A percentile compares a stretch with the other conserved stretches of the same genome.
phyloP scores from a whole-genome alignment of 2,113 vertebrate genomes.

The Nibea coibor region DNA sequence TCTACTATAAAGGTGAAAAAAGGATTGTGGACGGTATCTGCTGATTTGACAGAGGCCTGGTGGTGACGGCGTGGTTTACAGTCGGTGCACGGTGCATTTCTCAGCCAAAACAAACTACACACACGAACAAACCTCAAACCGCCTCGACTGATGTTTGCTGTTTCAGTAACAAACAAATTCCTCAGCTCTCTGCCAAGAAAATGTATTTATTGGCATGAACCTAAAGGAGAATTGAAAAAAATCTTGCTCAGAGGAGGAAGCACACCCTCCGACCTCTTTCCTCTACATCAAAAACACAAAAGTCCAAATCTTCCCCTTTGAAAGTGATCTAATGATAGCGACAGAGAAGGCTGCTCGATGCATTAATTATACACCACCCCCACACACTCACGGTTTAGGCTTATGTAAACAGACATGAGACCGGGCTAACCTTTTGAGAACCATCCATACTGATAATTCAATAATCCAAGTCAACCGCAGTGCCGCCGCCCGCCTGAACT shows the following conservation, averaged over 20 bases:
- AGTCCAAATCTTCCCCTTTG: conserved; percentile 24
- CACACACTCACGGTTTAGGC: not conserved
- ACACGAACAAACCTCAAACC: not conserved
- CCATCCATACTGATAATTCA: conserved; percentile 17
- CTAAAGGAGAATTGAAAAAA: not conserved
- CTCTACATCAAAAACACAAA: conserved; percentile 43
- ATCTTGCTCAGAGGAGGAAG: conserved; percentile 28
- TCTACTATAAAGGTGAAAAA: not conserved
- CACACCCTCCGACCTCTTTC: conserved; percentile 27
- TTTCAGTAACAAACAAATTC: conserved; percentile 18
- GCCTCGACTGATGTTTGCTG: not conserved
- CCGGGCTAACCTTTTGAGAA: conserved; percentile 34
- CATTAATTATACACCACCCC: conserved; percentile 26
- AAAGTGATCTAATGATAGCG: conserved; percentile 25
- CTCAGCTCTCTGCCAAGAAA: conserved; percentile 10
- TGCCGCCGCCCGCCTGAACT: conserved; percentile 3
- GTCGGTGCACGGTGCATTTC: not conserved
- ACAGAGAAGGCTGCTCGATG: not conserved
- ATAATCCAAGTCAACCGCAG: conserved; percentile 3
- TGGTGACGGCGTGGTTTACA: not conserved
- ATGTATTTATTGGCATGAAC: conserved; percentile 7
- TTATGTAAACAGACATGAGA: not conserved
- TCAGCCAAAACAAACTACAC: conserved; percentile 32
- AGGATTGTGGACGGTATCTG: not conserved
- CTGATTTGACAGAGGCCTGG: not conserved